A percentile compares a stretch with the other conserved stretches of the same genome.
These are phyloP conservation scores for Rhagophthalmus giganteus DNA, from an alignment of 2,888 invertebrate genomes.

Conservation along the genomic window DNA sequence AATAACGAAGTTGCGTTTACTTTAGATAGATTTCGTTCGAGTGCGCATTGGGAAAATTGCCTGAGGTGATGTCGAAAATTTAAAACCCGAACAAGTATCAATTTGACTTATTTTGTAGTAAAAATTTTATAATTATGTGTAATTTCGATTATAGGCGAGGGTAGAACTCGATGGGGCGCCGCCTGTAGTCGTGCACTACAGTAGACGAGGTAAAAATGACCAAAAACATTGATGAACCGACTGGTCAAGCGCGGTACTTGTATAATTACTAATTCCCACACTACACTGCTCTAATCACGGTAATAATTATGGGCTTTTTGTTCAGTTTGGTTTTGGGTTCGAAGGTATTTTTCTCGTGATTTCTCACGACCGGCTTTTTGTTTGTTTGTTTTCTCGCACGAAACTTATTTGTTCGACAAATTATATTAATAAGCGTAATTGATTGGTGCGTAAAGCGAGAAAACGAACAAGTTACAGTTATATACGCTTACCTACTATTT, in stretches of 20 bases:
- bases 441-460: slow-evolving; percentile 27
- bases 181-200: slow-evolving; percentile 32
- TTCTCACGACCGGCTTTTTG: slow-evolving; percentile 50
- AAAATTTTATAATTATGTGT: slow-evolving; percentile 54
- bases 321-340: slow-evolving; percentile 48
- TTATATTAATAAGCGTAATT: slow-evolving; percentile 28
- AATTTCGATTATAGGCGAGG: slow-evolving; percentile 54
- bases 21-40: no score
- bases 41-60: no score
- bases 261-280: slow-evolving; percentile 57
- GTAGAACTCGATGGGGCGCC: slow-evolving; percentile 42
- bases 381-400: slow-evolving; percentile 31
- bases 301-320: slow-evolving; percentile 54
- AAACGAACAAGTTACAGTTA: slow-evolving; percentile 21
- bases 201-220: slow-evolving; percentile 25
- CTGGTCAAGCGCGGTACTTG: slow-evolving; percentile 50
- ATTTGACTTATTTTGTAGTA: slow-evolving; percentile 39
- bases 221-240: slow-evolving; percentile 39
- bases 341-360: slow-evolving; percentile 51
- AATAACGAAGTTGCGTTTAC: no score
- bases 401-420: slow-evolving; percentile 28
- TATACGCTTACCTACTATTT: slow-evolving; percentile 6
- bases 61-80: slow-evolving; percentile 28
- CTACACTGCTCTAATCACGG: slow-evolving; percentile 53
- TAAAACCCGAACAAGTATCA: slow-evolving; percentile 41